Evolutionary conservation across 1,140 invertebrate species (phyloP).

Genomic region (Megalopta genalis): DNA sequence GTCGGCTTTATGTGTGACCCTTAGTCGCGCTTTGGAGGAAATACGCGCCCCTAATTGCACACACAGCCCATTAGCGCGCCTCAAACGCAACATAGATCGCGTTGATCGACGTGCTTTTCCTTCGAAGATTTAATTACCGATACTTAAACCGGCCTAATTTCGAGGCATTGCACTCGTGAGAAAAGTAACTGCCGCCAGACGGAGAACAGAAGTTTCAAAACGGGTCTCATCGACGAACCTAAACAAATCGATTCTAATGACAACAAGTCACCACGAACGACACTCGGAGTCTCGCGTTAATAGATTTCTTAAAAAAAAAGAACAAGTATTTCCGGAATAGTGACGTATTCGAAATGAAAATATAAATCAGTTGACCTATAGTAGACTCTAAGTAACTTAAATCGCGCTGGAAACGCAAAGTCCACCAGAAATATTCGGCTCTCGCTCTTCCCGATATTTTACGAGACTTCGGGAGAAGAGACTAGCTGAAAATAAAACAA

Average conservation of each 20-base stretch:
- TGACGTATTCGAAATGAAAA: no score
- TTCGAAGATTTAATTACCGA: slow-evolving; percentile 22
- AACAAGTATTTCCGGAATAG: no score
- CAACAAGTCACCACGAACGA: not conserved
- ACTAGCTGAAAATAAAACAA: no score
- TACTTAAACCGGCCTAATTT: slow-evolving; percentile 32
- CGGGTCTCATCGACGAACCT: not conserved
- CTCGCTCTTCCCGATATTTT: no score
- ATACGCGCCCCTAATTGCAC: slow-evolving; percentile 31
- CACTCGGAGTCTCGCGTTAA: not conserved
- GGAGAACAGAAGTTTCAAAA: not conserved
- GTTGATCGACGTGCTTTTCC: slow-evolving; percentile 4
- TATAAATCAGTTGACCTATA: no score
- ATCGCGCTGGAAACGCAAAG: not conserved
- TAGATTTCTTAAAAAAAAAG: not conserved
- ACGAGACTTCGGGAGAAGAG: no score
- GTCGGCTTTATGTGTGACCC: slow-evolving; percentile 16
- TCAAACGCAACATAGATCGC: slow-evolving; percentile 8
- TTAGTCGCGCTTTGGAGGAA: slow-evolving; percentile 31
- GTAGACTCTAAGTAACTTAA: no score
- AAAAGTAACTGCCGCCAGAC: not conserved
- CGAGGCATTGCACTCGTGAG: not conserved
- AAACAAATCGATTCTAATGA: not conserved
- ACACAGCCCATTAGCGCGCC: slow-evolving; percentile 31
- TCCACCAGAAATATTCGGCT: no score